phyloP scores from a whole-genome alignment of 2,113 vertebrate genomes.

The Nettapus auritus region DNA sequence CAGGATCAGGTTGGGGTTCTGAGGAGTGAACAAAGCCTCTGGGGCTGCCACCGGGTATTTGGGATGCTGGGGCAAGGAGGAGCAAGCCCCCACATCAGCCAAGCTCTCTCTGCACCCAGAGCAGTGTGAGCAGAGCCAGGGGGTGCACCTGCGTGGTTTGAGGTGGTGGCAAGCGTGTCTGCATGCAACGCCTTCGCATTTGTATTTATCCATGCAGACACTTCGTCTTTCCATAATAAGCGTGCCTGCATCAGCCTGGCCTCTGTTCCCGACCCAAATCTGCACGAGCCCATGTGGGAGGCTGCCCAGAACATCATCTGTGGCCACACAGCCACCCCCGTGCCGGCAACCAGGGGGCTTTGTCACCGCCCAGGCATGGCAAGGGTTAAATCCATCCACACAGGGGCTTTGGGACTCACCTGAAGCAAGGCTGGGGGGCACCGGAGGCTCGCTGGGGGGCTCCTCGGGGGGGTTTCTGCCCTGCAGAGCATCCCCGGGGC shows the following conservation, averaged over 20 bases:
- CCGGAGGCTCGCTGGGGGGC: background rate
- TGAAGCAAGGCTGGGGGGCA: background rate
- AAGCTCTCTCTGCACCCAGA: fast-evolving
- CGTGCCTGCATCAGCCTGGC: background rate
- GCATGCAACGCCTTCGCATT: background rate
- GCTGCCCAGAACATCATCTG: background rate
- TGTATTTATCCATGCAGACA: fast-evolving
- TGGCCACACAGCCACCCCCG: fast-evolving
- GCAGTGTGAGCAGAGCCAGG: fast-evolving
- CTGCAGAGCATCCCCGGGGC: no score
- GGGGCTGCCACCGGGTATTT: background rate
- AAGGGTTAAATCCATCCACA: background rate
- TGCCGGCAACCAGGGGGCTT: background rate
- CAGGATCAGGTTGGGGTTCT: background rate
- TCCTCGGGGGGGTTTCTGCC: background rate
- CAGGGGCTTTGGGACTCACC: background rate
- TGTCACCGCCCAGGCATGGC: background rate
- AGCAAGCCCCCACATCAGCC: background rate
- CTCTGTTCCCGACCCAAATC: background rate
- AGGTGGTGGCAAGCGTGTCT: fast-evolving
- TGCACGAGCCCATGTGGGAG: fast-evolving
- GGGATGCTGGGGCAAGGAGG: background rate
- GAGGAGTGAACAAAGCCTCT: background rate
- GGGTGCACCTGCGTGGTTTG: background rate
- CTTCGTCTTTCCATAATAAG: fast-evolving